Evolutionary conservation across 1,140 invertebrate species (phyloP), one percentile per base, ranked within the genome.

Genomic region (Coptotermes formosanus): DNA sequence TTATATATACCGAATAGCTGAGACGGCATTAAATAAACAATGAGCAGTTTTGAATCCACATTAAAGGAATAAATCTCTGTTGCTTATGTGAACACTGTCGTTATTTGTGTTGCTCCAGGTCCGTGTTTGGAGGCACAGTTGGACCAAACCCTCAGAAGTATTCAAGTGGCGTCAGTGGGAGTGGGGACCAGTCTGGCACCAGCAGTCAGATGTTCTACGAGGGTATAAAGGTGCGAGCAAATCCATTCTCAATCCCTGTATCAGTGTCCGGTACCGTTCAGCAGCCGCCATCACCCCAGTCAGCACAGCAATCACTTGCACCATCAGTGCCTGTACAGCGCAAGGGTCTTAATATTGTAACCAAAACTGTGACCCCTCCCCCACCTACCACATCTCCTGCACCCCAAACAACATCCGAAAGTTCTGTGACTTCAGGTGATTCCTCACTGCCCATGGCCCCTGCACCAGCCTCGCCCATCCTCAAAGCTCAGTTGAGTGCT

Each of bases 401-500:
- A 90, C 90, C 90, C 90, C 89, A 90, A 88, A 90, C 89, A 89
- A 90, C 89, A 90, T 91, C 91, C 19, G 88, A 91, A 90, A 88
- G 89, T 88, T 89, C 89, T 90, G 44, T 16, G 0, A 23, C 75
- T 45, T 16, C 44, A 6, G 85, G 44, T 30, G 85, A 86, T 55
- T 30, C 69, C 11, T 32, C 85, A 21, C 32, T 82, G 21, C 85
- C 85, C n/a, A 1, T 82, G 25, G 69, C 81, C n/a, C 85, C 85
- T 52, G 85, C 85, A 25, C 85, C 93, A 82, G 92, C 92, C 44
- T 95, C 94, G 86, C 94, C 94, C n/a, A 96, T 96, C 90, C 92
- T 96, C 32, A 96, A 96, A 92, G 95, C 95, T 88, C 95, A 95
- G 90, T 92, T 96, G 86, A 95, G 94, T 89, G 94, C 94, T 87